Evolutionary conservation across 1,140 invertebrate genomes (phyloP).

Genomic region (Mizuhopecten yessoensis): DNA sequence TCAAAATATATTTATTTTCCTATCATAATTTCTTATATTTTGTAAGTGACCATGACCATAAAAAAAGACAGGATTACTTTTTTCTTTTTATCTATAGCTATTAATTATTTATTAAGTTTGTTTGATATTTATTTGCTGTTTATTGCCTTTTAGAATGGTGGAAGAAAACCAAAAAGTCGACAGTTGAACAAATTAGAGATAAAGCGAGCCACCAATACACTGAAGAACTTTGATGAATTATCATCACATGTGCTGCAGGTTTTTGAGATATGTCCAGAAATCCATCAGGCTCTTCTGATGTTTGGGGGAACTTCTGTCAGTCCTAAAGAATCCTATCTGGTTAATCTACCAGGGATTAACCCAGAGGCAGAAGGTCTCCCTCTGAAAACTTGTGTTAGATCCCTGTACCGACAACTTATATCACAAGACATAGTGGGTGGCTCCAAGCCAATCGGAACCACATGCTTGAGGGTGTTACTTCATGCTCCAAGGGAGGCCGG

Average conservation of each 20-base stretch:
- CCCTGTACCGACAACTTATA: constrained; percentile 74
- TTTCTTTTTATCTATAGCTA: too few species aligned
- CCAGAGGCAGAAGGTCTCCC: constrained; percentile 73
- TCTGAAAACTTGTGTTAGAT: constrained; percentile 66
- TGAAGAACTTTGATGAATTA: constrained; percentile 68
- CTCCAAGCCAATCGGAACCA: constrained; percentile 65
- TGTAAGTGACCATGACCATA: too few species aligned
- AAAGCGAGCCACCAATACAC: constrained; percentile 63
- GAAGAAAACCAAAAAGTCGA: background rate
- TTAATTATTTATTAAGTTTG: too few species aligned
- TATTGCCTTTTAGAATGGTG: background rate
- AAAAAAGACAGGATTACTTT: too few species aligned
- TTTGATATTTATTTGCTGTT: background rate
- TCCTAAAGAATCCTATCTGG: constrained; percentile 76
- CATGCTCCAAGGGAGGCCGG: constrained; percentile 67
- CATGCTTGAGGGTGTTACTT: constrained; percentile 68
- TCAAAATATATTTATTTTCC: too few species aligned
- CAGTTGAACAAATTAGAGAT: constrained; percentile 45
- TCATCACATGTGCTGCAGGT: constrained; percentile 68
- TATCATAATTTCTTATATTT: too few species aligned
- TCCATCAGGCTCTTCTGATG: constrained; percentile 70
- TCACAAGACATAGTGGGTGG: constrained; percentile 69
- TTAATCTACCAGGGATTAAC: constrained; percentile 72
- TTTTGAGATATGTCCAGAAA: constrained; percentile 76
- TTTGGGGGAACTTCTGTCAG: constrained; percentile 75